Conservation (phyloP, 2,797 vertebrate species). For the Trichosurus vulpecula region DNA sequence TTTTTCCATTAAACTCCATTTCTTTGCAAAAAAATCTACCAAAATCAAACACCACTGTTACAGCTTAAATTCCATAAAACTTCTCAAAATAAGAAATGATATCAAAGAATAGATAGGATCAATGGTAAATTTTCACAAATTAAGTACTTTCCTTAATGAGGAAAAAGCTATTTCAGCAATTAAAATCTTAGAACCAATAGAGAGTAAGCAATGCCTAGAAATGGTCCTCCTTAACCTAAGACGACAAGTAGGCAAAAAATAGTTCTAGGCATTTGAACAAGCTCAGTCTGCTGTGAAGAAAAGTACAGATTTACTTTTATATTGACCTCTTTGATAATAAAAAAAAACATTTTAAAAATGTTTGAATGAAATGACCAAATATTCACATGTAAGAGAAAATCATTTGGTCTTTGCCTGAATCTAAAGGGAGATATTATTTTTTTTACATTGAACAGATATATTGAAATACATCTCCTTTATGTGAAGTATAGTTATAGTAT, state of each 20-base stretch:
- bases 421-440: not conserved
- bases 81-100: slow-evolving; percentile 76
- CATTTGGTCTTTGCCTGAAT: not conserved
- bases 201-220: slow-evolving; percentile 61
- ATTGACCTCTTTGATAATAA: not conserved
- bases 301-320: slow-evolving; percentile 17
- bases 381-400: not conserved
- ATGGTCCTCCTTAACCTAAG: slow-evolving; percentile 40
- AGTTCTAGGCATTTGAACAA: slow-evolving; percentile 48
- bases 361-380: slow-evolving; percentile 17
- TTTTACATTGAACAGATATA: slow-evolving; percentile 2
- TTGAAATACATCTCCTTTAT: not conserved
- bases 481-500: not conserved
- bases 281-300: slow-evolving; percentile 11
- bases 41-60: slow-evolving; percentile 72
- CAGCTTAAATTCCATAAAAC: slow-evolving; percentile 71
- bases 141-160: slow-evolving; percentile 66
- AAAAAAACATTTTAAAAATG: slow-evolving; percentile 30
- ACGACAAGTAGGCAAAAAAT: slow-evolving; percentile 44
- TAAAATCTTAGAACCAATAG: slow-evolving; percentile 54
- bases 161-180: slow-evolving; percentile 68
- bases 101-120: slow-evolving; percentile 73
- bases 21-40: not conserved
- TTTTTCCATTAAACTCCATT: not conserved
- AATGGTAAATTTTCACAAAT: slow-evolving; percentile 78